Conservation (phyloP, 2,113 vertebrate genomes). For the Chauna torquata region DNA sequence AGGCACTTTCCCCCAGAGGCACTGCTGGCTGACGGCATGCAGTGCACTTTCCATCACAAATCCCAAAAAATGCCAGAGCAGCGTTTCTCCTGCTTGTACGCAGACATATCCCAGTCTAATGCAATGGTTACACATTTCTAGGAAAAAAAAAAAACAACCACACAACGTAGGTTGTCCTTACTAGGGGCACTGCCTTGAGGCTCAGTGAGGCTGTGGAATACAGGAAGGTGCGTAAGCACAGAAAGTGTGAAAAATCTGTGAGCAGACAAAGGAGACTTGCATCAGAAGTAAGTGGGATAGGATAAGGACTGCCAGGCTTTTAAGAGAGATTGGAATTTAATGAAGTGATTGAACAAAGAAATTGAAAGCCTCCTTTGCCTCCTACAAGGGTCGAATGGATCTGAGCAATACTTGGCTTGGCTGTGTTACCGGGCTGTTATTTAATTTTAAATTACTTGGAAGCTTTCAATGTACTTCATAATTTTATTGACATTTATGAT, state of each 20-base stretch:
- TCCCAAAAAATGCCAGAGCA: background rate
- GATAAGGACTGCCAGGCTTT: constrained; percentile 41
- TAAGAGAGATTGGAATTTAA: constrained; percentile 55
- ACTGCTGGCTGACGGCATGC: rapidly evolving
- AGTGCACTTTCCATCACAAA: background rate
- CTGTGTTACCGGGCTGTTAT: constrained; percentile 48
- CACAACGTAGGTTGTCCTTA: background rate
- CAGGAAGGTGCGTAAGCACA: background rate
- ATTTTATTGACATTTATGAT: constrained; percentile 66
- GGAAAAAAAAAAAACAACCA: background rate
- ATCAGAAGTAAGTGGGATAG: constrained; percentile 14
- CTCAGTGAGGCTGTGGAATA: background rate
- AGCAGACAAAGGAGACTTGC: background rate
- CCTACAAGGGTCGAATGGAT: constrained; percentile 2
- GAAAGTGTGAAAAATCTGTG: background rate
- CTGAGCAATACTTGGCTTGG: constrained; percentile 22
- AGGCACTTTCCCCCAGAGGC: background rate
- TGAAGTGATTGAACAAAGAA: constrained; percentile 63
- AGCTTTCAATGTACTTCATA: constrained; percentile 52
- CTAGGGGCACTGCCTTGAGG: background rate
- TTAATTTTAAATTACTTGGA: constrained; percentile 60
- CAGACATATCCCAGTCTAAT: background rate
- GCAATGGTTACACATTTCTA: background rate
- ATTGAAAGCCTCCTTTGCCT: constrained; percentile 52
- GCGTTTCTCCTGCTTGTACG: background rate